phyloP scores from a whole-genome alignment of 2,113 vertebrate species.

The Cercopithecus mona region DNA sequence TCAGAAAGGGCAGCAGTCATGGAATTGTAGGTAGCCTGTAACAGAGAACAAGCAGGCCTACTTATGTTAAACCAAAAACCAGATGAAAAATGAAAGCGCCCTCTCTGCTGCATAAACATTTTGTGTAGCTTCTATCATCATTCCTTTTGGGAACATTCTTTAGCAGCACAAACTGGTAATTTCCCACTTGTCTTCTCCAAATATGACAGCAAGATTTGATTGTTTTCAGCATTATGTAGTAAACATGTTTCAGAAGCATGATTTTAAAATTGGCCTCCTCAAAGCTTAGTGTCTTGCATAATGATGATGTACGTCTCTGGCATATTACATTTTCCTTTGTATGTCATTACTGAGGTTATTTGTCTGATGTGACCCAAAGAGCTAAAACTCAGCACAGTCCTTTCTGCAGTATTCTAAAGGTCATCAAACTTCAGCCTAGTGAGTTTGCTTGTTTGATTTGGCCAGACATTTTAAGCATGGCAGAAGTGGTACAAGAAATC shows the following conservation, averaged over 20 bases:
- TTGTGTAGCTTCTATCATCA: neutral
- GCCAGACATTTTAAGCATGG: neutral
- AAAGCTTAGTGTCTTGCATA: neutral
- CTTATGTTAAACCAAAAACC: neutral
- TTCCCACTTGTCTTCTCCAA: neutral
- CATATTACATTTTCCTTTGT: neutral
- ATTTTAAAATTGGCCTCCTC: neutral
- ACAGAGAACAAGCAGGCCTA: neutral
- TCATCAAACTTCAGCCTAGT: neutral
- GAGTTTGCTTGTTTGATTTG: neutral
- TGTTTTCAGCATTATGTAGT: fast-evolving
- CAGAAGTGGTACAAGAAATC: neutral
- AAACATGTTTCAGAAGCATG: neutral
- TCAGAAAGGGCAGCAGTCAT: fast-evolving
- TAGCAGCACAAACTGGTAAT: neutral
- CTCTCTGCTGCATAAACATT: neutral
- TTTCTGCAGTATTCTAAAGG: neutral
- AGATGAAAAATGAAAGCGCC: neutral
- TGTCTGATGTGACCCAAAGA: neutral
- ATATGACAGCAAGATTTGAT: neutral
- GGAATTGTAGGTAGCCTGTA: neutral
- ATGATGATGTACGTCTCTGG: fast-evolving
- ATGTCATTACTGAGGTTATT: neutral
- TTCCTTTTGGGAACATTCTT: neutral
- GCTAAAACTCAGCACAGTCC: neutral